Percentiles rank a stretch among this genome's conserved stretches.
Evolutionary conservation across 2,888 invertebrate species (phyloP).

Genomic region (Acleris literana): DNA sequence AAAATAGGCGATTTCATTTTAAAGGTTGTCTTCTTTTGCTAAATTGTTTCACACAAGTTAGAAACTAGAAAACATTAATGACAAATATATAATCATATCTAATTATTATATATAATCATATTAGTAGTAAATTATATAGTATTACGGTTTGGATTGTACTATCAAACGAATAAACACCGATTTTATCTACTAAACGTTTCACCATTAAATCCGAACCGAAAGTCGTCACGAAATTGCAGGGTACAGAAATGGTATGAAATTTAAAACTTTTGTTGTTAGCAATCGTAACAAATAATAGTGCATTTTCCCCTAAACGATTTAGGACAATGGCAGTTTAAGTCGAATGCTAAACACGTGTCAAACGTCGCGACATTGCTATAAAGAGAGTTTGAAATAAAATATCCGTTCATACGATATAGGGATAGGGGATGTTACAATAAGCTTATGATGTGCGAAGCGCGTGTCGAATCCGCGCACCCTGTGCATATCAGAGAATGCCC

Average conservation of each 20-base stretch:
- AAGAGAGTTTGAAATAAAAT: slow-evolving; percentile 70
- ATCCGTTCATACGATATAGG: slow-evolving; percentile 69
- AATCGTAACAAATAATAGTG: slow-evolving; percentile 45
- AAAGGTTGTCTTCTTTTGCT: too few relatives aligned
- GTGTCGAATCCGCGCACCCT: slow-evolving; percentile 69
- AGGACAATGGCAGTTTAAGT: slow-evolving; percentile 72
- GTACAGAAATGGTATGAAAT: slow-evolving; percentile 34
- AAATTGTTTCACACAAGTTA: too few relatives aligned
- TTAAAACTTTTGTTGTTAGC: slow-evolving; percentile 34
- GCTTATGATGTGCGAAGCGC: slow-evolving; percentile 60
- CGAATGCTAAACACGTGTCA: slow-evolving; percentile 81
- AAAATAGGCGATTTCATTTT: too few relatives aligned
- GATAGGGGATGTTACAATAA: slow-evolving; percentile 57
- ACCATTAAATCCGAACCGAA: slow-evolving; percentile 19
- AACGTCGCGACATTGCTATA: slow-evolving; percentile 70
- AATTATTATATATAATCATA: too few relatives aligned
- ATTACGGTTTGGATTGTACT: too few relatives aligned
- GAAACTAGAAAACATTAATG: too few relatives aligned
- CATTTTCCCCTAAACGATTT: slow-evolving; percentile 65
- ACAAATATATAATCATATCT: too few relatives aligned
- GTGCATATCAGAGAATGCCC: slow-evolving; percentile 57
- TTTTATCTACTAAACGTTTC: slow-evolving; percentile 14
- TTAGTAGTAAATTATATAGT: too few relatives aligned
- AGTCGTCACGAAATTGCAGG: slow-evolving; percentile 29
- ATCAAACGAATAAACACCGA: too few relatives aligned